Evolutionary conservation across 2,888 invertebrate species (phyloP).

Genomic region (Cantharis flavilabris): DNA sequence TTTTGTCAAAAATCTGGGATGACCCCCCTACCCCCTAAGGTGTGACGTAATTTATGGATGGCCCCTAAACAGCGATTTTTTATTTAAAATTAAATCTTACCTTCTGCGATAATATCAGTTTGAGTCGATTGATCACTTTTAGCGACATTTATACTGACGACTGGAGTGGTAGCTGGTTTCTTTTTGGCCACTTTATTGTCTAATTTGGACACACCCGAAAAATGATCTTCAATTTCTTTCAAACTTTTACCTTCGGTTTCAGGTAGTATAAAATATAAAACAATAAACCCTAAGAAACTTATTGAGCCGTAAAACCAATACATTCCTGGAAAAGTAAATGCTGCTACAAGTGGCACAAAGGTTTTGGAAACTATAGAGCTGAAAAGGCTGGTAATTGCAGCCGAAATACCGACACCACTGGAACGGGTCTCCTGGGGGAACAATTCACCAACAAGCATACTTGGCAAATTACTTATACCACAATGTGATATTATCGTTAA

Average conservation of each 20-base stretch:
- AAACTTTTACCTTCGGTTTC: conserved; percentile 83
- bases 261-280: conserved; percentile 72
- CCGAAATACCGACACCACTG: conserved; percentile 72
- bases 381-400: conserved; percentile 76
- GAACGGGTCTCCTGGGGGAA: conserved; percentile 71
- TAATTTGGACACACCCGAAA: conserved; percentile 62
- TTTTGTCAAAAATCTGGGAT: no score
- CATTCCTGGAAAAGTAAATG: conserved; percentile 70
- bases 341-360: conserved; percentile 68
- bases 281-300: conserved; percentile 65
- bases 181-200: conserved; percentile 55
- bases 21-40: no score
- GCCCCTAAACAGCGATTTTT: not conserved
- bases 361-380: conserved; percentile 76
- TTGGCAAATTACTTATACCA: conserved; percentile 73
- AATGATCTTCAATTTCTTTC: conserved; percentile 73
- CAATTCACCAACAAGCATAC: conserved; percentile 82
- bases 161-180: conserved; percentile 20
- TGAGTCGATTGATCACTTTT: not conserved
- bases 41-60: no score
- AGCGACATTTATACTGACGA: conserved; percentile 22
- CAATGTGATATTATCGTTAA: conserved; percentile 72
- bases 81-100: not conserved
- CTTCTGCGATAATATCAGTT: not conserved
- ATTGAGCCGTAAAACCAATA: conserved; percentile 72